Evolutionary conservation across 1,140 invertebrate genomes (phyloP), one percentile per base, ranked within the genome.

Genomic region (Capitella teleta): DNA sequence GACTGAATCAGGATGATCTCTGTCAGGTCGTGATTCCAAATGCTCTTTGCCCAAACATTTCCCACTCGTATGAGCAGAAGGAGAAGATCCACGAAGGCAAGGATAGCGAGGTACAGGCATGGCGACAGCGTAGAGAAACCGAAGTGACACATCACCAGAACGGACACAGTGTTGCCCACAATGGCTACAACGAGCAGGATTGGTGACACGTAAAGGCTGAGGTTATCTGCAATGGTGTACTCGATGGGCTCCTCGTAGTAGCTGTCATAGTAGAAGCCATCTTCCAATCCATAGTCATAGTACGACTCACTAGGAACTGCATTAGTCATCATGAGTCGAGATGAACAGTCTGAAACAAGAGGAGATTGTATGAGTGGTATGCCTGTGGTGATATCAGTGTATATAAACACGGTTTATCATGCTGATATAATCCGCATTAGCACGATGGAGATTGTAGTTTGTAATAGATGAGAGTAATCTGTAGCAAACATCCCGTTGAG

Each of bases 221-320:
- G 19, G 38, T 18, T 24, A 24, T 40, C 38, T 6, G 38, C 38
- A 10, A 24, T n/a, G 19, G 10, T 24, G 19, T 40, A 19, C n/a
- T 40, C 38, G 6, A n/a, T 6, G 25, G 19, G 19, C 38, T 21
- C 19, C 38, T 40, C 38, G 38, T 40, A 40, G 38, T 40, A 40
- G 38, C 25, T 24, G 38, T 40, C 38, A 24, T 40, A 40, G 38
- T 40, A 18, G 36, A 18, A 37, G 36, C n/a, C n/a, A n/a, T n/a
- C n/a, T n/a, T n/a, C n/a, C n/a, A n/a, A n/a, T n/a, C n/a, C n/a
- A n/a, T n/a, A n/a, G n/a, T n/a, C n/a, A n/a, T n/a, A n/a, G n/a
- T n/a, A n/a, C n/a, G n/a, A n/a, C n/a, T n/a, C n/a, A n/a, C n/a
- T n/a, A n/a, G n/a, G n/a, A n/a, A n/a, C n/a, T n/a, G n/a, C n/a